phyloP scores from a whole-genome alignment of 2,888 invertebrate genomes.

The Orchestes rusci region DNA sequence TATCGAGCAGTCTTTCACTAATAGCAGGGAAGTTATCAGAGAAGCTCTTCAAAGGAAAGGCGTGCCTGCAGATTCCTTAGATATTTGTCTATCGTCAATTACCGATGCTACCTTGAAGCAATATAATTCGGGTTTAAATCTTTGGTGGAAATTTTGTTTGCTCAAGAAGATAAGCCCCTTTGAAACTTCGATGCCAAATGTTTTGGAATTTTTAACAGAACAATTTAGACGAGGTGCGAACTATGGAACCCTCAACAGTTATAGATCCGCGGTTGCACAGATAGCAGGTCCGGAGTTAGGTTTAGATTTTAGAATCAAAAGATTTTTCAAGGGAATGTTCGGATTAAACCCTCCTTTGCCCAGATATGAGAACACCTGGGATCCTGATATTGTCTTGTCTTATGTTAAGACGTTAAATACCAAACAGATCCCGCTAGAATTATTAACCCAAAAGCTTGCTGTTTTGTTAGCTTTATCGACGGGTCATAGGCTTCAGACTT shows the following conservation, averaged over 20 bases:
- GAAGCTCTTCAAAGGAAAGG: constrained; percentile 22
- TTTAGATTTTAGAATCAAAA: constrained; percentile 14
- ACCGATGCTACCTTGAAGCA: constrained; percentile 3
- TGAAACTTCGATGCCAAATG: background rate
- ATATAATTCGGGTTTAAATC: constrained; percentile 7
- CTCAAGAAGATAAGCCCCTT: background rate
- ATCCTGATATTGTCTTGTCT: constrained; percentile 26
- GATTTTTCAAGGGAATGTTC: no score
- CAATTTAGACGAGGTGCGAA: constrained; percentile 3
- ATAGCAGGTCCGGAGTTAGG: constrained; percentile 7
- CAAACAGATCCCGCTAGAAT: background rate
- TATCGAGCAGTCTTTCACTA: constrained; percentile 32
- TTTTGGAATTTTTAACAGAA: constrained; percentile 6
- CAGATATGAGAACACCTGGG: no score
- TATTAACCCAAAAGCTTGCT: no score
- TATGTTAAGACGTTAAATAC: background rate
- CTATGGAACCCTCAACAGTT: constrained; percentile 6
- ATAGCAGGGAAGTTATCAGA: constrained; percentile 30
- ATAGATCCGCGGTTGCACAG: constrained; percentile 16
- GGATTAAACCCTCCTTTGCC: no score
- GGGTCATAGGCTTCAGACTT: no score
- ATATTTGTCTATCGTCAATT: no score
- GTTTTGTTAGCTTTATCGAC: no score
- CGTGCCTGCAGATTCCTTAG: constrained; percentile 22
- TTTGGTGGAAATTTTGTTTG: constrained; percentile 4